A percentile compares a stretch with the other conserved stretches of the same genome.
phyloP scores from a whole-genome alignment of 2,797 vertebrate genomes.

The Spheniscus humboldti region DNA sequence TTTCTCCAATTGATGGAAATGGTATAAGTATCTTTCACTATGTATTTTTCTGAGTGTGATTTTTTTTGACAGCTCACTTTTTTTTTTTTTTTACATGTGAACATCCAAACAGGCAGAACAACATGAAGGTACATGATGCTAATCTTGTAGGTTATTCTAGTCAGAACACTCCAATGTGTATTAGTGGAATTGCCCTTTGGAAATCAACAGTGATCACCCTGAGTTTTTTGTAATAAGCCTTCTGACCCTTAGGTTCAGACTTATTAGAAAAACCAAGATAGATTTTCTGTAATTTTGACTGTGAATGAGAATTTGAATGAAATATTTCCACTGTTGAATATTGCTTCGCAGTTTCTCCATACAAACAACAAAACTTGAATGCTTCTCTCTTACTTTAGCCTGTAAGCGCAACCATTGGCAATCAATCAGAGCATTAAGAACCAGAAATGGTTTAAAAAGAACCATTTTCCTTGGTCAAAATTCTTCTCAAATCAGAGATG shows the following conservation, averaged over 20 bases:
- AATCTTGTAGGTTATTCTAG: neutral
- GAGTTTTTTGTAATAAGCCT: neutral
- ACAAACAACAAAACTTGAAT: neutral
- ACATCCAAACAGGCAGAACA: neutral
- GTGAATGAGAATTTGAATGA: neutral
- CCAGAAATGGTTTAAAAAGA: neutral
- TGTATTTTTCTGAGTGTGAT: neutral
- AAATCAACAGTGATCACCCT: neutral
- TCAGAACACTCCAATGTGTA: neutral
- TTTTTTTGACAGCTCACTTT: neutral
- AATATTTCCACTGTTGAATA: neutral
- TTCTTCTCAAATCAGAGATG: neutral
- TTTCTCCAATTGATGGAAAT: neutral
- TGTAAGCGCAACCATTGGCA: neutral
- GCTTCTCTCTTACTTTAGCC: neutral
- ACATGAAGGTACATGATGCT: neutral
- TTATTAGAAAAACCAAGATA: neutral
- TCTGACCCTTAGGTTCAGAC: neutral
- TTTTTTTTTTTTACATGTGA: neutral
- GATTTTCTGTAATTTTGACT: neutral
- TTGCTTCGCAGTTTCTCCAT: neutral
- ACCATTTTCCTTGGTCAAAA: neutral
- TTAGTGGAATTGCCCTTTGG: neutral
- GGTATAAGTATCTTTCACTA: rapidly evolving
- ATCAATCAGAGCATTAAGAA: neutral